Evolutionary conservation across 2,888 invertebrate species (phyloP).

Genomic region (Dioctria linearis): DNA sequence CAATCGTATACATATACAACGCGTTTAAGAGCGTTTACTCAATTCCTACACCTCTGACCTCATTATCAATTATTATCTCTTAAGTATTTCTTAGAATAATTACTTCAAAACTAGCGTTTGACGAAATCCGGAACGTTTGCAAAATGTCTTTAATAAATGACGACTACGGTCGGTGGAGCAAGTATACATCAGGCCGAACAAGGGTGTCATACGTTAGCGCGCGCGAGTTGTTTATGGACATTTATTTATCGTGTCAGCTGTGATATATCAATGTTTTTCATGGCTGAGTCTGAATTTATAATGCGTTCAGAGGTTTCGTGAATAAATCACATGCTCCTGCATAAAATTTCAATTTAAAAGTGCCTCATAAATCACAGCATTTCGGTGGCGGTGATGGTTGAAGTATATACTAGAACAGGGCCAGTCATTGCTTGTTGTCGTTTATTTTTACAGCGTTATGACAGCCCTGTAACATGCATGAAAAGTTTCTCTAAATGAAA

Average conservation of each 20-base stretch:
- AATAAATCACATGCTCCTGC: constrained; percentile 24
- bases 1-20: no score
- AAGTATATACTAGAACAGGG: background rate
- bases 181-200: background rate
- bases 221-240: constrained; percentile 46
- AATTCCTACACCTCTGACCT: no score
- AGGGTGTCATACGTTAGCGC: constrained; percentile 1
- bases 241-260: constrained; percentile 34
- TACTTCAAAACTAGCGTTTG: background rate
- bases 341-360: constrained; percentile 47
- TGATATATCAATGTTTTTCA: constrained; percentile 35
- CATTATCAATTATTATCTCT: background rate
- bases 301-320: background rate
- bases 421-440: constrained; percentile 14
- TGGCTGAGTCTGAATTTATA: constrained; percentile 8
- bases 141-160: constrained; percentile 1
- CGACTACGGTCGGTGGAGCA: background rate
- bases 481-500: constrained; percentile 19
- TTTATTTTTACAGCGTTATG: constrained; percentile 27
- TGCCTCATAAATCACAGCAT: constrained; percentile 29
- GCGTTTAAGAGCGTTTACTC: no score
- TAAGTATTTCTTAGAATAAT: background rate
- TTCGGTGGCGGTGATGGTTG: constrained; percentile 9
- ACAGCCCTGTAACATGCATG: constrained; percentile 37
- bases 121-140: background rate